Evolutionary conservation across 2,113 vertebrate species (phyloP), one percentile per base, ranked within the genome.

Genomic region (Xiphophorus maculatus): DNA sequence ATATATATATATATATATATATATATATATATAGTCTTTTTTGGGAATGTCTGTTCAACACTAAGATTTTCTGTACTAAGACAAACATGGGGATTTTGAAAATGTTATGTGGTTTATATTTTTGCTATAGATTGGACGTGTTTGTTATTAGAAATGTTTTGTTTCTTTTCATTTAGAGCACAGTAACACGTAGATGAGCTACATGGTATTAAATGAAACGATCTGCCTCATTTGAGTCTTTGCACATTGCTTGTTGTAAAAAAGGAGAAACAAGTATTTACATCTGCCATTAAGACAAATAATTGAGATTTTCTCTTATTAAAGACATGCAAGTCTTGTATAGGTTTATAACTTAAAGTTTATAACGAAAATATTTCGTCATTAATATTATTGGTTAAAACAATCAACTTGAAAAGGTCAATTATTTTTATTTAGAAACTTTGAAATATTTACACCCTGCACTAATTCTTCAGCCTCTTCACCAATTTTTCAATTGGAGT

Each of bases 71-170:
- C 33, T 92, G 87, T 90, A 90, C 68, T 83, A 79, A 85, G 29
- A 75, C 33, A 65, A 79, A 48, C 15, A 48, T 7, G 82, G 82
- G 19, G 13, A 14, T 63, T 80, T 90, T 91, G 73, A 82, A 80
- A 83, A 66, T 90, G 81, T 79, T 78, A 75, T 91, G 81, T 83
- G 84, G 85, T 92, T 93, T 92, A 80, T 93, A 93, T 92, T 93
- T 90, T 90, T 84, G 67, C 72, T 40, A 30, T 5, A 13, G 9
- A 25, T 37, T 17, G 28, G 28, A 58, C 25, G 7, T 79, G 63
- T 89, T 94, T 91, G 88, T 89, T 63, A 92, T 92, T 90, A 93
- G 93, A 91, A 88, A 67, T 62, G 22, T 28, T 28, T 30, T 37
- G 19, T 22, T 37, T 35, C 4, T 37, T 22, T 35, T 66, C 25